These are phyloP conservation scores for Knipowitschia caucasica DNA, from an alignment of 2,797 vertebrate species.

Conservation along the genomic window DNA sequence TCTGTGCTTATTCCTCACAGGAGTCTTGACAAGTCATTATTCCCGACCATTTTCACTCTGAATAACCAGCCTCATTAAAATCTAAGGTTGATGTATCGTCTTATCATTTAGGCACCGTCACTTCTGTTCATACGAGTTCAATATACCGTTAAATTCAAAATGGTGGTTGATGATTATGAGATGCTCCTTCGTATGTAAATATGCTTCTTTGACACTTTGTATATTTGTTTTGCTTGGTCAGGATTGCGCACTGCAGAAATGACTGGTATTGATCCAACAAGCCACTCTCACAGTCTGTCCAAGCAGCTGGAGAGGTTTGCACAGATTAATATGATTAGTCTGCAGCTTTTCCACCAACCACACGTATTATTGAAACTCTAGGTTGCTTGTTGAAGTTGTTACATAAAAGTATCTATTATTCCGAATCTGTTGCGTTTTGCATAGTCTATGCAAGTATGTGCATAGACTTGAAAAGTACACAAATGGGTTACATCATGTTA, in stretches of 20 bases:
- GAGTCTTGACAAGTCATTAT: conserved; percentile 59
- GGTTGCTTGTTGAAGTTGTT: no score
- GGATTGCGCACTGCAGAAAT: not conserved
- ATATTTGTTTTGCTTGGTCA: not conserved
- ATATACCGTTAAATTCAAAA: not conserved
- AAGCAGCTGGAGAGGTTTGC: not conserved
- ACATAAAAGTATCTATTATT: no score
- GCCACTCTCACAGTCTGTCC: not conserved
- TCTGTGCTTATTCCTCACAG: conserved; percentile 52
- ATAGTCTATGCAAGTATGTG: no score
- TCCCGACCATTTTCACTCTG: conserved; percentile 47
- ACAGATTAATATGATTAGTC: not conserved
- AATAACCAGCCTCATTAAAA: conserved; percentile 34
- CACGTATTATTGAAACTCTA: no score
- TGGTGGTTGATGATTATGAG: not conserved
- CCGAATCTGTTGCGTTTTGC: no score
- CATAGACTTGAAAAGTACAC: no score
- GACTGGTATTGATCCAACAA: not conserved
- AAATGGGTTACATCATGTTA: no score
- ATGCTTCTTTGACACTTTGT: not conserved
- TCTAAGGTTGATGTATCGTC: conserved; percentile 45
- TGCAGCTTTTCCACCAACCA: no score
- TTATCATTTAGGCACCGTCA: conserved; percentile 21
- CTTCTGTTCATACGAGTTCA: conserved; percentile 8
- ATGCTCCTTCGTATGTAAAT: no score